Conservation (phyloP, 2,888 invertebrate species). For the Saturnia pavonia region DNA sequence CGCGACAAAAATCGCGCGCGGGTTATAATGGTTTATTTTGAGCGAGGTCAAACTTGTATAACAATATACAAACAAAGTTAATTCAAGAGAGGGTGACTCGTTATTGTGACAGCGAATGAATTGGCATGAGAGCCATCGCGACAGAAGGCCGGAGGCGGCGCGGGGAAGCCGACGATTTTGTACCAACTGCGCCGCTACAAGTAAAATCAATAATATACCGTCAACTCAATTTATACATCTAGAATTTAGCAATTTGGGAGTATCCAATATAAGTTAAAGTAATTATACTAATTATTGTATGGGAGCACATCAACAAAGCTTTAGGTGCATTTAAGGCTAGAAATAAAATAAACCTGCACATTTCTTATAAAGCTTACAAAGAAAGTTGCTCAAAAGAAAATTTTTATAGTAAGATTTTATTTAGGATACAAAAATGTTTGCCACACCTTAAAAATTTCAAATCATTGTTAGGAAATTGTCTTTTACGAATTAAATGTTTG, state of each 20-base stretch:
- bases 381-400: too few relatives aligned
- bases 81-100: slow-evolving; percentile 60
- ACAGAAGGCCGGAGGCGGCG: slow-evolving; percentile 32
- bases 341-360: too few relatives aligned
- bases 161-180: slow-evolving; percentile 34
- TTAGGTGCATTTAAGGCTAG: too few relatives aligned
- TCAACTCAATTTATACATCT: slow-evolving; percentile 1
- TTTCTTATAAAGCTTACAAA: too few relatives aligned
- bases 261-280: not conserved
- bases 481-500: too few relatives aligned
- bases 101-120: slow-evolving; percentile 53
- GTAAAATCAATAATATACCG: slow-evolving; percentile 34
- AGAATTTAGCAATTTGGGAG: not conserved
- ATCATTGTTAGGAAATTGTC: too few relatives aligned
- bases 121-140: slow-evolving; percentile 42
- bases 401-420: too few relatives aligned
- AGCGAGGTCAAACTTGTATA: slow-evolving; percentile 47
- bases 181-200: slow-evolving; percentile 33
- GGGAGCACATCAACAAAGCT: not conserved
- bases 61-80: slow-evolving; percentile 72
- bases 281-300: not conserved
- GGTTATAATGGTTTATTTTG: slow-evolving; percentile 45
- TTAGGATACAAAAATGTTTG: too few relatives aligned
- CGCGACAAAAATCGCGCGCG: slow-evolving; percentile 21
- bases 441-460: too few relatives aligned